Base-by-base conservation (phyloP, 1,140 invertebrate species). In the Episyrphus balteatus region DNA sequence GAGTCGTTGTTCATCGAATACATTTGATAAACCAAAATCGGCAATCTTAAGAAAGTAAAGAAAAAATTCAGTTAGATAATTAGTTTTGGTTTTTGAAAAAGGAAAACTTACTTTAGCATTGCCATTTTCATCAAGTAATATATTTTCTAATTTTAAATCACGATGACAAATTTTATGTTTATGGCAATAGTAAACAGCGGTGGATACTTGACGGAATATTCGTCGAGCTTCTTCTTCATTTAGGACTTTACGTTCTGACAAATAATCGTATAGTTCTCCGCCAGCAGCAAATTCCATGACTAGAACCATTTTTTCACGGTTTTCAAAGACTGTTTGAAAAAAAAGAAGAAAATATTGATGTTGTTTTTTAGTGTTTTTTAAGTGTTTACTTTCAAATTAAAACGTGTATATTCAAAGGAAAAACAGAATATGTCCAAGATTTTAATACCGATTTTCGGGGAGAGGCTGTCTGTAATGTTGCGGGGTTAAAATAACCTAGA, bases 261-360 rank as follows among this genome's bases (percentile, higher is more conserved):
- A 79, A 73, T 96, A 98, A 72, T 99, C 96, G 61, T 98, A 99
- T 2, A 99, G 75, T 73, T 99, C 96, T 50, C 96, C 96, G 41
- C 95, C 95, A 47, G 88, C 88, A 41, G 95, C 96, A 70, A 97
- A 98, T 72, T 99, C 96, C 95, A 99, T 98, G 9, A 99, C 95
- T 41, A 99, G 75, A 49, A 98, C 94, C 80, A 98, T 98, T 75
- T 97, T 96, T 70, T 98, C 93, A 57, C 88, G 84, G 73, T 97
- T 98, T 76, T 98, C 94, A 75, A 98, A 98, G 53, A 98, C 94
- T 97, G 70, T 49, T 77, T 78, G 48, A 42, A 61, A 58, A 50
- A 47, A 53, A 50, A 18, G 18, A 47, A 26, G 21, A 26, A 26
- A 8, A 26, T 26, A 5, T 26, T 26, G 21, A 26, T 26, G 3